Conservation (phyloP, 2,797 vertebrate genomes). For the Cynodonichthys magdalenae region DNA sequence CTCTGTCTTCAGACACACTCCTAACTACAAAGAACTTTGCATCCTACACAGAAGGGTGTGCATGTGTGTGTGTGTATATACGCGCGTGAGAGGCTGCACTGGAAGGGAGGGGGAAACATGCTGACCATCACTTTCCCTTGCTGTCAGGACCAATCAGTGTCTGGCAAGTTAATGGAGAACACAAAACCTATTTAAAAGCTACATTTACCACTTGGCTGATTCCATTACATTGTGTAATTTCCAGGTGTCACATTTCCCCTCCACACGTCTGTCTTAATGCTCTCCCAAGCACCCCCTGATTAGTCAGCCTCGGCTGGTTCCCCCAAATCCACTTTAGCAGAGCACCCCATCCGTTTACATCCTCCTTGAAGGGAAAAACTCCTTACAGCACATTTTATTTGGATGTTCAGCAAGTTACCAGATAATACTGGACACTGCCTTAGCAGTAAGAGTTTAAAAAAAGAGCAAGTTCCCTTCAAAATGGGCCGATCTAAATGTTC, state of each 20-base stretch:
- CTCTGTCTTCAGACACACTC: constrained; percentile 48
- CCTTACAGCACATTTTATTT: constrained; percentile 71
- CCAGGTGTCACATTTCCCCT: constrained; percentile 95
- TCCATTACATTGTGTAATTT: constrained; percentile 97
- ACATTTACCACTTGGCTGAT: constrained; percentile 99
- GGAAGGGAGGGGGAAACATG: constrained; percentile 75
- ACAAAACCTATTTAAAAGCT: constrained; percentile 99
- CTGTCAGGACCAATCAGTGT: constrained; percentile 93
- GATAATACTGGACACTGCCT: constrained; percentile 45
- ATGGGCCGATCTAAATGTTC: constrained; percentile 7
- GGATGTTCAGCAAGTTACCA: constrained; percentile 64
- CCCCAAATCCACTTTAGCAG: constrained; percentile 76
- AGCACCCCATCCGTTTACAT: constrained; percentile 70
- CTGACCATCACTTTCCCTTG: constrained; percentile 85
- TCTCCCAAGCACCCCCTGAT: constrained; percentile 81
- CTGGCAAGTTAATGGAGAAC: constrained; percentile 93
- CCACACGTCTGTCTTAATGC: constrained; percentile 86
- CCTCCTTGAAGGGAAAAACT: constrained; percentile 71
- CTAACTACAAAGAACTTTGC: constrained; percentile 70
- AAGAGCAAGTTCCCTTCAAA: constrained; percentile 13
- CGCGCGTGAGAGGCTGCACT: constrained; percentile 29
- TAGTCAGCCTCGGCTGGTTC: constrained; percentile 81
- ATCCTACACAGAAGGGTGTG: constrained; percentile 26
- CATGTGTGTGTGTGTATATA: constrained; percentile 2
- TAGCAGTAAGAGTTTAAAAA: constrained; percentile 40